These are phyloP conservation scores for Caenorhabditis briggsae DNA, from an alignment of 1,140 invertebrate species.

Conservation along the genomic window DNA sequence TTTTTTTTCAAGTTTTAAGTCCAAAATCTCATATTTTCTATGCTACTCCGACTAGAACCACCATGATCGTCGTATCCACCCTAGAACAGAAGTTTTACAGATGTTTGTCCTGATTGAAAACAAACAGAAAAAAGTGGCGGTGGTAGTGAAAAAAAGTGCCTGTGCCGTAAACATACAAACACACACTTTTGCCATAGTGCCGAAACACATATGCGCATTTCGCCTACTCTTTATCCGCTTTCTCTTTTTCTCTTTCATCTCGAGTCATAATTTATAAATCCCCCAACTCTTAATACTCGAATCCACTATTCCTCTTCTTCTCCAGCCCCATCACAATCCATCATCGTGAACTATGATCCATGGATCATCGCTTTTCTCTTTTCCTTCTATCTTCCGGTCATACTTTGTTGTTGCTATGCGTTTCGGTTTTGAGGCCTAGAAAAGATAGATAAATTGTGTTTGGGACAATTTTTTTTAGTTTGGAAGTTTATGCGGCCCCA, in stretches of 20 bases:
- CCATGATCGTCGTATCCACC: constrained; percentile 18
- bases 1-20: too few species aligned
- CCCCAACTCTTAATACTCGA: constrained; percentile 9
- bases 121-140: constrained; percentile 24
- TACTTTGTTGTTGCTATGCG: constrained; percentile 8
- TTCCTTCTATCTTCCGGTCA: neutral
- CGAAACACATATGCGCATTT: constrained; percentile 50
- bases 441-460: neutral
- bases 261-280: constrained; percentile 20
- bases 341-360: constrained; percentile 6
- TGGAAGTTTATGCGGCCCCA: too few species aligned
- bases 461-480: too few species aligned
- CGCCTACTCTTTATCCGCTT: constrained; percentile 15
- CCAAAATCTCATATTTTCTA: too few species aligned
- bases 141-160: constrained; percentile 29
- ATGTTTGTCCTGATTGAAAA: constrained; percentile 45
- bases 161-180: constrained; percentile 49
- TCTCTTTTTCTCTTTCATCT: neutral
- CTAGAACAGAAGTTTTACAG: constrained; percentile 23
- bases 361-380: neutral
- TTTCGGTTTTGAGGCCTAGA: neutral
- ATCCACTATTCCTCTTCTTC: neutral
- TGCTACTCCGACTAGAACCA: too few species aligned
- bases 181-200: constrained; percentile 53
- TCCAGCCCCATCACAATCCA: neutral